Conservation (phyloP, 2,113 vertebrate species). For the Rynchops niger region DNA sequence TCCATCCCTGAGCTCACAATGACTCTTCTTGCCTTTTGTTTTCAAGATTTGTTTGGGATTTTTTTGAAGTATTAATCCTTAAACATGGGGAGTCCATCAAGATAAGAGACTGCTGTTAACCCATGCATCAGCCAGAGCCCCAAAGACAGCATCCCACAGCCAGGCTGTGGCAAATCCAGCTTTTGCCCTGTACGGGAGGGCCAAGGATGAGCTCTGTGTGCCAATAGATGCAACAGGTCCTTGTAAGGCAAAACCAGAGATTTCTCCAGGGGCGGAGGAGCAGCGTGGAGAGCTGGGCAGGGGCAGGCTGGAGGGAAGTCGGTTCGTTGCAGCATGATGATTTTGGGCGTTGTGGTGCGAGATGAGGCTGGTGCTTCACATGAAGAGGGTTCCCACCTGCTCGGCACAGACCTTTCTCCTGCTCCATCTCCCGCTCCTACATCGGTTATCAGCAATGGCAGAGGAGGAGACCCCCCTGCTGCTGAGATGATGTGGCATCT, state of each 20-base stretch:
- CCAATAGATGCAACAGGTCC: background rate
- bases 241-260: background rate
- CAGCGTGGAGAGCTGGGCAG: background rate
- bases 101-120: background rate
- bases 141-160: background rate
- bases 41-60: background rate
- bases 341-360: rapidly evolving
- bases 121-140: background rate
- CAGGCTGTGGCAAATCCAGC: background rate
- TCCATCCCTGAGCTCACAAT: background rate
- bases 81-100: background rate
- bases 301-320: background rate
- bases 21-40: background rate
- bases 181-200: rapidly evolving
- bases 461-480: rapidly evolving
- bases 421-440: background rate
- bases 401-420: background rate
- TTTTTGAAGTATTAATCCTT: background rate
- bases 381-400: background rate
- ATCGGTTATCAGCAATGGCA: background rate
- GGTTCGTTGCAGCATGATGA: rapidly evolving
- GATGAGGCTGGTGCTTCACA: background rate
- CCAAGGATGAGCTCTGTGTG: background rate
- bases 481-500: background rate
- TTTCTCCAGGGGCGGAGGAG: background rate